Conservation (phyloP, 2,797 vertebrate genomes). For the Labeo calbasu region DNA sequence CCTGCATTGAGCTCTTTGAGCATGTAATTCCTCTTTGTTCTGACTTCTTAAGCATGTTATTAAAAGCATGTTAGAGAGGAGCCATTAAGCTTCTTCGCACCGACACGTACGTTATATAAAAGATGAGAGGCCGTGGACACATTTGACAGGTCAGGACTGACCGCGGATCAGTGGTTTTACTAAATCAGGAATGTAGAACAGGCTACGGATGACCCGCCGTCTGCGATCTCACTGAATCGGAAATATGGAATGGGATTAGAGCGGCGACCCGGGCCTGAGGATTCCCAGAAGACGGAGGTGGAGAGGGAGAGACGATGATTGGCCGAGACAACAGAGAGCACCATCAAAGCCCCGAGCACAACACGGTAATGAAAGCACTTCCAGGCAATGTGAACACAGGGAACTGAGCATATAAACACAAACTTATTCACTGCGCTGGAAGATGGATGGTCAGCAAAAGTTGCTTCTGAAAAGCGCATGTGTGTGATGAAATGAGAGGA, state of each 20-base stretch:
- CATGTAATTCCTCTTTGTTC: constrained; percentile 56
- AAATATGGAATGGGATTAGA: constrained; percentile 47
- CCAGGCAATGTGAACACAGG: constrained; percentile 32
- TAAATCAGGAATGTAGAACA: constrained; percentile 44
- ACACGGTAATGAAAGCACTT: constrained; percentile 38
- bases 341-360: background rate
- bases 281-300: constrained; percentile 24
- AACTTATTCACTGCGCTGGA: constrained; percentile 8
- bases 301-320: constrained; percentile 5
- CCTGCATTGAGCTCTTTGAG: constrained; percentile 54
- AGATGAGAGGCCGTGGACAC: background rate
- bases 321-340: constrained; percentile 9
- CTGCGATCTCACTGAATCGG: constrained; percentile 28
- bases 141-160: constrained; percentile 31
- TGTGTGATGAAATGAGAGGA: background rate
- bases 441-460: constrained; percentile 37
- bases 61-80: constrained; percentile 51
- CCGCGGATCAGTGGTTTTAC: constrained; percentile 21
- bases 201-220: constrained; percentile 35
- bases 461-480: background rate
- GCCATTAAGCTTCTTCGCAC: constrained; percentile 44
- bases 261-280: background rate
- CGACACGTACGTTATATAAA: constrained; percentile 15
- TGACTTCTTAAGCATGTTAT: constrained; percentile 57
- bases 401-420: constrained; percentile 29